Base-by-base conservation (phyloP, 2,113 vertebrate genomes). In the Gymnarchus niloticus region DNA sequence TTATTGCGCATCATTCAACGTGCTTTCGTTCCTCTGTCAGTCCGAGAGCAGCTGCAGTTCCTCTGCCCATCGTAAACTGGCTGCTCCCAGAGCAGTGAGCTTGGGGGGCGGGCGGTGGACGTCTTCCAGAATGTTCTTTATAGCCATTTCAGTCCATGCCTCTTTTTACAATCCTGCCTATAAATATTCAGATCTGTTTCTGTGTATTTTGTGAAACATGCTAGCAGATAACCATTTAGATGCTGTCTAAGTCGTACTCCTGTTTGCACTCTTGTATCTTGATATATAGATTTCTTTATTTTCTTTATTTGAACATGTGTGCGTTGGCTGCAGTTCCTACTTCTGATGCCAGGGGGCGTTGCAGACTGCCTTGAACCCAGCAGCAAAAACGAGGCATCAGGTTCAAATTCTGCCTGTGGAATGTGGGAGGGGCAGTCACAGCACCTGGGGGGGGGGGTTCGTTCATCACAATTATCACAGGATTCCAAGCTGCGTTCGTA, bases 41-140 rank as follows among this genome's bases (percentile, higher is more conserved):
- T 21, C 59, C 57, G 81, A 84, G 52, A 86, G 83, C 84, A 77
- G 86, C 84, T 87, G 86, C 83, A 59, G 84, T 73, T 84, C 85
- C 88, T 88, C 76, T 85, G 86, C 83, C 84, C 48, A 21, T 85
- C 84, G 80, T 89, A 88, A 88, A 88, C 57, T 83, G 65, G 14
- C 12, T 56, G 28, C 85, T 10, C 21, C 85, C 9, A 19, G 44
- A 41, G 51, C 49, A 41, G 1, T 25, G 52, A 33, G 33, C 5
- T 3, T 9, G 33, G 1, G 33, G 3, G 33, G 82, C 6, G 41
- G 56, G 28, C 1, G 46, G 61, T 0, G 23, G 46, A 25, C 41
- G 7, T 78, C 19, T 14, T 81, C 48, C 78, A 81, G 10, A 81
- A 17, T 81, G 8, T 52, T 52, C 9, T 44, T 21, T 21, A 80